phyloP scores from a whole-genome alignment of 2,113 vertebrate genomes.

The Alaudala cheleensis region DNA sequence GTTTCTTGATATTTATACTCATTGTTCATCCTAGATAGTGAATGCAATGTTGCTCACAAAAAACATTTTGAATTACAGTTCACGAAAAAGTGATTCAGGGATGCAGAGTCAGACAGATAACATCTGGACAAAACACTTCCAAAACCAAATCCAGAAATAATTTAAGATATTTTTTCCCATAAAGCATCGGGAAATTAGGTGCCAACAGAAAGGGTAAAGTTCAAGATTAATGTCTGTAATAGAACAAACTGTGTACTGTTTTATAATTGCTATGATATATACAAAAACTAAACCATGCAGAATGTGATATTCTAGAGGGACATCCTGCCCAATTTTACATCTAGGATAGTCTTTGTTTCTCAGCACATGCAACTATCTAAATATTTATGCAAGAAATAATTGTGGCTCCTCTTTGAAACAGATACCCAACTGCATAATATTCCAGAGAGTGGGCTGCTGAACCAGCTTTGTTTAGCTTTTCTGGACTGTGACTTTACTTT shows the following conservation, averaged over 20 bases:
- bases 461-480: constrained; percentile 57
- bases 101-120: neutral
- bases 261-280: neutral
- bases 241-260: neutral
- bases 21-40: neutral
- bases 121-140: neutral
- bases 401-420: constrained; percentile 26
- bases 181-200: neutral
- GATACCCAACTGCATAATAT: constrained; percentile 19
- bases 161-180: neutral
- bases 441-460: neutral
- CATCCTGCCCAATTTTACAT: neutral
- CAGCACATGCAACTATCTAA: constrained; percentile 41
- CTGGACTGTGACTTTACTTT: constrained; percentile 12
- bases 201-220: neutral
- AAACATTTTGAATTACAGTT: neutral
- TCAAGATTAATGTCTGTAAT: neutral
- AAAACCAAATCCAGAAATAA: neutral
- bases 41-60: neutral
- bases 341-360: constrained; percentile 23
- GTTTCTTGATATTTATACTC: neutral
- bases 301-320: neutral
- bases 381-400: constrained; percentile 61
- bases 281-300: neutral
- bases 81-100: neutral